A percentile compares a stretch with the other conserved stretches of the same genome.
Evolutionary conservation across 1,140 invertebrate genomes (phyloP).

Genomic region (Limonius californicus): DNA sequence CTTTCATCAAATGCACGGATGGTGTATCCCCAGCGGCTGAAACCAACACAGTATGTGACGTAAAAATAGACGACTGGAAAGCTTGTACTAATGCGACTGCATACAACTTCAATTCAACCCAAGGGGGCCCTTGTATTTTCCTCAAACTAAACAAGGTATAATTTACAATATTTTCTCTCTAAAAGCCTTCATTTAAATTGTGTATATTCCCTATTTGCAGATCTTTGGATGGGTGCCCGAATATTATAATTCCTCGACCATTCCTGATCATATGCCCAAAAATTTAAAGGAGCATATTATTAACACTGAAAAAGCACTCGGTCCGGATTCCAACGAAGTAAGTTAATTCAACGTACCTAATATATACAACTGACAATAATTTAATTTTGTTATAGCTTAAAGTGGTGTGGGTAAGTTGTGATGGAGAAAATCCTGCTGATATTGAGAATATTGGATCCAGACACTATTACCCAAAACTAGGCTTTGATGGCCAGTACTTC

Average conservation of each 20-base stretch:
- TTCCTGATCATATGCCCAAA: slow-evolving; percentile 66
- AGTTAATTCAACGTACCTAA: not conserved
- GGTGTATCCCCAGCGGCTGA: slow-evolving; percentile 44
- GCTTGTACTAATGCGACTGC: too few species aligned
- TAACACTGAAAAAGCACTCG: slow-evolving; percentile 57
- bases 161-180: too few species aligned
- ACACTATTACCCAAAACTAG: slow-evolving; percentile 72
- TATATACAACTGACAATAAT: not conserved
- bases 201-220: slow-evolving; percentile 40
- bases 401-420: slow-evolving; percentile 82
- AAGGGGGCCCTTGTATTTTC: too few species aligned
- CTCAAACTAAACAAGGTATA: too few species aligned
- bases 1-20: slow-evolving; percentile 61
- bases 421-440: slow-evolving; percentile 87
- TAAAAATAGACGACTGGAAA: too few species aligned
- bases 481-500: slow-evolving; percentile 75
- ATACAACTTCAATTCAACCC: too few species aligned
- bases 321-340: slow-evolving; percentile 54
- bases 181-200: too few species aligned
- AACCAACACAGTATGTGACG: too few species aligned
- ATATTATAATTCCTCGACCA: slow-evolving; percentile 56
- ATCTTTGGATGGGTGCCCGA: slow-evolving; percentile 72
- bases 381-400: slow-evolving; percentile 50
- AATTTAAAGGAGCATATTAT: slow-evolving; percentile 60
- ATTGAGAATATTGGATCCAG: slow-evolving; percentile 85